Evolutionary conservation across 2,113 vertebrate species (phyloP), one percentile per base, ranked within the genome.

Genomic region (Eptatretus burgeri): DNA sequence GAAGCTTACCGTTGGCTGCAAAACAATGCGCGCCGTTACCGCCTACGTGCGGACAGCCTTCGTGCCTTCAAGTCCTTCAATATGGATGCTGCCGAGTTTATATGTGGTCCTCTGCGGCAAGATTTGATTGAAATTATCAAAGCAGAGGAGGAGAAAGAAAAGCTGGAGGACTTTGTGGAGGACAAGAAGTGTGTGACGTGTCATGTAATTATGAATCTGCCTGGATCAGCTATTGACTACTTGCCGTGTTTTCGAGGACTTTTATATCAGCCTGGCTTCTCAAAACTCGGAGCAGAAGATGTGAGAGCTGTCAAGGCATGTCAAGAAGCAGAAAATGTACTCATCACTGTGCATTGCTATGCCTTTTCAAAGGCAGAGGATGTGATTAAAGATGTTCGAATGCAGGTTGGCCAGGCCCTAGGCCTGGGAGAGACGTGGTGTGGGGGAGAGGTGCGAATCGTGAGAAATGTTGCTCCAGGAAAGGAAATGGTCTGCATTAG

Each of bases 401-500:
- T 74, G 18, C 72, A 70, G 66, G 82, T 80, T 0, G 84, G 79
- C 52, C 66, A 70, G 27, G 69, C 65, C 1, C 69, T 98, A 19
- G 80, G 81, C 3, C 7, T 41, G 27, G 67, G 74, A 64, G 74
- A 78, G 11, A 64, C 95, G 66, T 74, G 76, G 10, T 70, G 73
- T 2, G 69, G 65, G 13, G 85, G 79, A 67, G 80, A 81, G 1
- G 71, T 82, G 2, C 77, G 84, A 70, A 74, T 74, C 64, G 91
- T 98, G 62, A 81, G 91, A 63, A 91, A 93, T 0, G 91, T 98
- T 50, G 82, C 91, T 0, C 91, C 91, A 1, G 88, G 81, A 74
- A 98, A 96, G 74, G 83, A 96, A 67, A 98, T 98, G 89, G 73
- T 93, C 73, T 91, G 91, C 67, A 74, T 89, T 65, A 85, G 73